Conservation (phyloP, 2,113 vertebrate genomes). For the Tetrax tetrax region DNA sequence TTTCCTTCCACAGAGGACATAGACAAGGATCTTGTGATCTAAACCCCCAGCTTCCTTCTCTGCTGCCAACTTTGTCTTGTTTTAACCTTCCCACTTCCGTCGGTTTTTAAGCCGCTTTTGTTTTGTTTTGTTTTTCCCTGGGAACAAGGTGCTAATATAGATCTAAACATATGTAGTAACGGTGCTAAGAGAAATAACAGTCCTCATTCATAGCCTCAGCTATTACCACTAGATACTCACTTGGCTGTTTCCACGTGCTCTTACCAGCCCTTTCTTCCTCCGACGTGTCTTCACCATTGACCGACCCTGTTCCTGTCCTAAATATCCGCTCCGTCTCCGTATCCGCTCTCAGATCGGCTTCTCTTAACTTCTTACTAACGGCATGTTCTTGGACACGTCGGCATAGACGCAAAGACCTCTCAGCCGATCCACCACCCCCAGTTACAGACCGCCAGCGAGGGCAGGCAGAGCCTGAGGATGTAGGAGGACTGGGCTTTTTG, state of each 20-base stretch:
- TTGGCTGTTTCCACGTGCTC: neutral
- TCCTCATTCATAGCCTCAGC: constrained; percentile 75
- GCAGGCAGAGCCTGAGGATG: constrained; percentile 45
- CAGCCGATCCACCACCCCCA: neutral
- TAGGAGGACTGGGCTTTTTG: constrained; percentile 6
- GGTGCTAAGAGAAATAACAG: constrained; percentile 88
- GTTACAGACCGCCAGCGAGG: neutral
- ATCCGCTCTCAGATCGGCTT: neutral
- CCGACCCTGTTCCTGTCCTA: constrained; percentile 1
- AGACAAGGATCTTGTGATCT: constrained; percentile 95
- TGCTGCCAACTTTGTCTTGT: constrained; percentile 60
- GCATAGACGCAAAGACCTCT: neutral
- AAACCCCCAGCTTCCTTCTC: constrained; percentile 60
- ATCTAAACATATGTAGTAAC: constrained; percentile 81
- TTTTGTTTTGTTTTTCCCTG: constrained; percentile 70
- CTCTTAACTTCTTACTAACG: constrained; percentile 20
- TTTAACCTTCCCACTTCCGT: constrained; percentile 67
- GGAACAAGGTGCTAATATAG: constrained; percentile 92
- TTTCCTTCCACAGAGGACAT: constrained; percentile 91
- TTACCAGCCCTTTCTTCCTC: neutral
- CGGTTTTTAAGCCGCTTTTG: constrained; percentile 70
- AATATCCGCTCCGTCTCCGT: neutral
- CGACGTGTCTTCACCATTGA: neutral
- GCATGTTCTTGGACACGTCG: neutral
- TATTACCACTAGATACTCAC: constrained; percentile 79